Evolutionary conservation across 2,888 invertebrate genomes (phyloP).

Genomic region (Eupeodes luniger): DNA sequence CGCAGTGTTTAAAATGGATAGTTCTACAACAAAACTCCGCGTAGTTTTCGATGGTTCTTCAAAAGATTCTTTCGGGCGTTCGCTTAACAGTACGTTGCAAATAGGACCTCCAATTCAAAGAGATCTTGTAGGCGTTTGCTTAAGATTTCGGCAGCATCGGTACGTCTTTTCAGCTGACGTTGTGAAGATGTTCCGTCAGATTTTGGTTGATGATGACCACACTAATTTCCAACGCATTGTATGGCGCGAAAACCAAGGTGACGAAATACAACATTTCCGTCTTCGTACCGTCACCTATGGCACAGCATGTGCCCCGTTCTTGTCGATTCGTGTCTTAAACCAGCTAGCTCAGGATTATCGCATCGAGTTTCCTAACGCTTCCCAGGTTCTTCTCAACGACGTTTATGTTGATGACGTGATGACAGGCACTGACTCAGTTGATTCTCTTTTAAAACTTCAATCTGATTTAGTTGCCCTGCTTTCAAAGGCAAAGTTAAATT

Average conservation of each 20-base stretch:
- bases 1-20: no score
- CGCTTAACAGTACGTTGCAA: no score
- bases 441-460: not conserved
- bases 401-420: not conserved
- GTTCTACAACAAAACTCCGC: no score
- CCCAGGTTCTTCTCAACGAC: not conserved
- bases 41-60: no score
- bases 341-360: slow-evolving; percentile 21
- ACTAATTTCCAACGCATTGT: slow-evolving; percentile 65
- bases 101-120: no score
- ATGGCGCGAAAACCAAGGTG: slow-evolving; percentile 52
- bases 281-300: not conserved
- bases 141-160: no score
- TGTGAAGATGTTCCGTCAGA: slow-evolving; percentile 5
- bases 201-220: slow-evolving; percentile 65
- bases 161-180: not conserved
- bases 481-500: not conserved
- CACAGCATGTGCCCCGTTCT: slow-evolving; percentile 2
- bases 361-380: not conserved
- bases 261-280: slow-evolving; percentile 50
- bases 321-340: not conserved
- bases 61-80: no score
- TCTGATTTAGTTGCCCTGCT: not conserved
- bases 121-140: no score
- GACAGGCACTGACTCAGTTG: not conserved